phyloP scores from a whole-genome alignment of 2,113 vertebrate genomes.

The Odobenus rosmarus region DNA sequence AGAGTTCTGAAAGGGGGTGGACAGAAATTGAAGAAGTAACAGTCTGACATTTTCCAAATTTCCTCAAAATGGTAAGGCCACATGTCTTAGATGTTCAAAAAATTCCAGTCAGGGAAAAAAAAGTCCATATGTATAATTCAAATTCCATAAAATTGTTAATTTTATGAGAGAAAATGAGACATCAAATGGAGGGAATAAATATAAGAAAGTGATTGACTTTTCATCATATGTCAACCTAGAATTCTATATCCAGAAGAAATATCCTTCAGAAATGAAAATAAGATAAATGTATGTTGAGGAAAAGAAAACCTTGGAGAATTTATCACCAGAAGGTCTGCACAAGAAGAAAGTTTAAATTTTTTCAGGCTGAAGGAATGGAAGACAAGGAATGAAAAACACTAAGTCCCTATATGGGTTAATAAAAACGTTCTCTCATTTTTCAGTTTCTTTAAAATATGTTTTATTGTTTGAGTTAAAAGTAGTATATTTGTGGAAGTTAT shows the following conservation, averaged over 20 bases:
- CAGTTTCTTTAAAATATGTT: neutral
- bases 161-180: neutral
- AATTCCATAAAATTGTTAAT: neutral
- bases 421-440: neutral
- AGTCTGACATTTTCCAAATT: neutral
- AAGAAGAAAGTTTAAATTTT: neutral
- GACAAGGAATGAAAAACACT: neutral
- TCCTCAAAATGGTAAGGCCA: neutral
- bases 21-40: neutral
- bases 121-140: neutral
- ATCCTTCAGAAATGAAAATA: neutral
- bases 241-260: neutral
- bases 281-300: neutral
- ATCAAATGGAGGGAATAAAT: neutral
- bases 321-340: neutral
- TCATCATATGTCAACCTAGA: neutral
- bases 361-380: neutral
- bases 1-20: neutral
- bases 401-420: neutral
- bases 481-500: neutral
- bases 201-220: neutral
- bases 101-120: neutral
- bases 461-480: neutral
- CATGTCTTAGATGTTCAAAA: neutral
- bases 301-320: neutral